Conservation (phyloP, 2,113 vertebrate genomes). For the Macrotus californicus region DNA sequence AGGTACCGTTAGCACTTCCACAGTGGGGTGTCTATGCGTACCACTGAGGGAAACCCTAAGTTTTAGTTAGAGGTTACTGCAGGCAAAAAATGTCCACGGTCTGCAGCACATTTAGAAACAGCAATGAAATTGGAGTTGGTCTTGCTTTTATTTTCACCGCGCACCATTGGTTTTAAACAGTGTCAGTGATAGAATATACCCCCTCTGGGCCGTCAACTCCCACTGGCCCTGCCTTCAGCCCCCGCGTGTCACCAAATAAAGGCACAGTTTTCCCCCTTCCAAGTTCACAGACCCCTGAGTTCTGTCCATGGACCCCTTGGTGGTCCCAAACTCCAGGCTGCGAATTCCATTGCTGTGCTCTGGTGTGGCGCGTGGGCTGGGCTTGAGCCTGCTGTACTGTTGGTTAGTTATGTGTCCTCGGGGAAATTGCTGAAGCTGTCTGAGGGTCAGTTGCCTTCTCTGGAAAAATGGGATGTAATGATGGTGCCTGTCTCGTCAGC, state of each 20-base stretch:
- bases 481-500: neutral
- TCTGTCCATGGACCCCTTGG: neutral
- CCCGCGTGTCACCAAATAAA: neutral
- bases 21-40: neutral
- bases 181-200: neutral
- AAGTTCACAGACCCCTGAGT: neutral
- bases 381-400: neutral
- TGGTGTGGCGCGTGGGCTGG: neutral
- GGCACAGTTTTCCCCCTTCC: neutral
- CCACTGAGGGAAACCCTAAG: neutral
- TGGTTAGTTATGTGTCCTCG: neutral
- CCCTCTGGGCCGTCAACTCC: neutral
- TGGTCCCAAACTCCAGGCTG: neutral
- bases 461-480: neutral
- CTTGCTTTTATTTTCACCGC: neutral
- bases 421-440: neutral
- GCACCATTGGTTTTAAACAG: neutral
- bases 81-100: neutral
- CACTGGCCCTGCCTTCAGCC: neutral
- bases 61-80: neutral
- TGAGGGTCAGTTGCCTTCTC: neutral
- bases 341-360: neutral
- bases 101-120: neutral
- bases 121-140: neutral
- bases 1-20: neutral